phyloP scores from a whole-genome alignment of 1,140 invertebrate genomes.

The Drosophila nigromelanica region DNA sequence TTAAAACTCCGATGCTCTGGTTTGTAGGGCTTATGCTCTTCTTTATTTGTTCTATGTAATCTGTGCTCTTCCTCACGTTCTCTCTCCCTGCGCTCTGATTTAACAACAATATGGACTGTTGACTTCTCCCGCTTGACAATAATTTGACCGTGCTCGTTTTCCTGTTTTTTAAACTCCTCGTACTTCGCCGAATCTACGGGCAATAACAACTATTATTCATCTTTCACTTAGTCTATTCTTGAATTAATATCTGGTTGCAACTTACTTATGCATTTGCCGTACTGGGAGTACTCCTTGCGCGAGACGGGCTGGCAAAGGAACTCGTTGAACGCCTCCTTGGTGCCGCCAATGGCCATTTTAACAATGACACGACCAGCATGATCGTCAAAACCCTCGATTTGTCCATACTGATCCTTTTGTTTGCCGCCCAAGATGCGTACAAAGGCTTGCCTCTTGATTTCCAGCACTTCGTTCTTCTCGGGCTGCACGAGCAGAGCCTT shows the following conservation, averaged over 20 bases:
- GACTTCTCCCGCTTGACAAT: conserved; percentile 59
- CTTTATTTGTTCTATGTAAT: conserved; percentile 28
- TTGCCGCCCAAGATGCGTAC: conserved; percentile 90
- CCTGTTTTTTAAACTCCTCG: conserved; percentile 87
- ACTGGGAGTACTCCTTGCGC: conserved; percentile 91
- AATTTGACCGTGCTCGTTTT: conserved; percentile 82
- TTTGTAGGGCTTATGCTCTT: conserved; percentile 42
- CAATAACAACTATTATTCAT: conserved; percentile 4
- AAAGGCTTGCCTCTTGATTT: conserved; percentile 88
- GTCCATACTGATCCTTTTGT: conserved; percentile 91
- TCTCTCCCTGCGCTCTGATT: conserved; percentile 27
- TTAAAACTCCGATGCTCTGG: conserved; percentile 10
- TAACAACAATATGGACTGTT: not conserved
- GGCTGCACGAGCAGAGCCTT: conserved; percentile 80
- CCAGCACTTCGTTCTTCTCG: conserved; percentile 86
- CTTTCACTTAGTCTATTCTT: not conserved
- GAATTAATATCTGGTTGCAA: conserved; percentile 43
- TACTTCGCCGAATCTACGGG: conserved; percentile 88
- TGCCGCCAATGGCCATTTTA: conserved; percentile 89
- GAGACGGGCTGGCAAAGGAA: conserved; percentile 90
- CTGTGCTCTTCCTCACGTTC: conserved; percentile 33
- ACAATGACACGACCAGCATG: conserved; percentile 92
- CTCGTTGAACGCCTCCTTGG: conserved; percentile 90
- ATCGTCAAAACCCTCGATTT: conserved; percentile 94
- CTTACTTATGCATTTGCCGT: conserved; percentile 92